Evolutionary conservation across 2,888 invertebrate genomes (phyloP), one percentile per base, ranked within the genome.

Genomic region (Keiferia lycopersicella): DNA sequence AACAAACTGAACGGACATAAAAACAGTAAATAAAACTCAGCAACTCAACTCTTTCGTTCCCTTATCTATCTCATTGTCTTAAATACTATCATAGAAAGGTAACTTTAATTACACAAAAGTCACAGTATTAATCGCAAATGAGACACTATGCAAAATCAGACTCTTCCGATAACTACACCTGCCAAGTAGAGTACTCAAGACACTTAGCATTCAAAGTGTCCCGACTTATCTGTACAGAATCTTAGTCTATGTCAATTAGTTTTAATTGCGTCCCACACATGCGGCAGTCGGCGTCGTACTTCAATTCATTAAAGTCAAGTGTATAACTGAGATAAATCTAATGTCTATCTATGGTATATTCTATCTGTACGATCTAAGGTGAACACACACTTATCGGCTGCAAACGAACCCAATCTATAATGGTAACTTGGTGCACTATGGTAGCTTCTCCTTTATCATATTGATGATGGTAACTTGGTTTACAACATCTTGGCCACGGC

Each of bases 201-300:
- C 1, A 48, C 16, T 48, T 48, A 12, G 18, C 48, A 48, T 6
- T 48, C 1, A 12, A 48, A 2, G 14, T 48, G 48, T 48, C 48
- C n/a, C 8, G 48, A 12, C 16, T 18, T 48, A 48, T 48, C 48
- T 48, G 18, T n/a, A n/a, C 7, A 48, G 8, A 26, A 22, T 53
- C 22, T 30, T 60, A 60, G 11, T 60, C 60, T 60, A 60, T 60
- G 30, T 26, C 59, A 16, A 59, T 59, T 60, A 22, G 60, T 48
- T 60, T 60, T n/a, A 60, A 48, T 60, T 60, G 11, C 60, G 60
- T 60, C 60, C 60, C 48, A 60, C 48, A 48, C 53, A 53, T 53
- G 53, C 12, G 16, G 3, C 53, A 14, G 22, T 14, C 11, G 26
- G 48, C 30, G 41, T 18, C 18, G 41, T 30, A 30, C 41, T 48